These are phyloP conservation scores for Myotis davidii DNA, from an alignment of 2,113 vertebrate species.

Conservation along the genomic window DNA sequence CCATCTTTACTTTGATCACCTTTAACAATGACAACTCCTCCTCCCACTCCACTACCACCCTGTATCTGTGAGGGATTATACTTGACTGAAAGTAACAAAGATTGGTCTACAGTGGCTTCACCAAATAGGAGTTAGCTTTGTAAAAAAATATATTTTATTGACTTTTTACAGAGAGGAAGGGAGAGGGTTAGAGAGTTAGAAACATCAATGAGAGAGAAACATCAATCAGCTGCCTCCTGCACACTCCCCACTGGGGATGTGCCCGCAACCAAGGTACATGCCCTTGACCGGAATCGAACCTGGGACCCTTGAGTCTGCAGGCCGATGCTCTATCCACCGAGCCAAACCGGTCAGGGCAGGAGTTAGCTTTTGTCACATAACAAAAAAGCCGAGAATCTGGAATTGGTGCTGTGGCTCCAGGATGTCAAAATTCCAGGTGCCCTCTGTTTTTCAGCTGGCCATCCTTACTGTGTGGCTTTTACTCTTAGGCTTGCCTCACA, in stretches of 20 bases:
- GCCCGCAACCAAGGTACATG: no score
- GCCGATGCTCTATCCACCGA: no score
- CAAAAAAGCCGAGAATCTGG: not conserved
- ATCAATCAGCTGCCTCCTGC: no score
- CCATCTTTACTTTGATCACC: not conserved
- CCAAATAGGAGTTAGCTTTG: not conserved
- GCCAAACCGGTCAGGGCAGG: no score
- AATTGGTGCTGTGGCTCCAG: not conserved
- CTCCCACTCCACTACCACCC: not conserved
- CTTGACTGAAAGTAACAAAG: not conserved
- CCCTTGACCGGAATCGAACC: no score
- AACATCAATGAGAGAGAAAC: no score
- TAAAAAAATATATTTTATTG: no score
- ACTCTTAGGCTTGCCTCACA: not conserved
- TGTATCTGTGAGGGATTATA: not conserved
- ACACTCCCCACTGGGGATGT: no score
- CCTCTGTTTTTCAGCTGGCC: not conserved
- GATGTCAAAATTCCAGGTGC: not conserved
- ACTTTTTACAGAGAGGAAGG: no score
- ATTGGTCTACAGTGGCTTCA: not conserved
- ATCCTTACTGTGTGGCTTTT: not conserved
- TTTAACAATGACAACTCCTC: not conserved
- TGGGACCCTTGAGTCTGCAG: no score
- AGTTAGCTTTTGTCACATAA: not conserved
- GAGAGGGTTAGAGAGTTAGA: no score